Evolutionary conservation across 2,113 vertebrate genomes (phyloP).

Genomic region (Panurus biarmicus): DNA sequence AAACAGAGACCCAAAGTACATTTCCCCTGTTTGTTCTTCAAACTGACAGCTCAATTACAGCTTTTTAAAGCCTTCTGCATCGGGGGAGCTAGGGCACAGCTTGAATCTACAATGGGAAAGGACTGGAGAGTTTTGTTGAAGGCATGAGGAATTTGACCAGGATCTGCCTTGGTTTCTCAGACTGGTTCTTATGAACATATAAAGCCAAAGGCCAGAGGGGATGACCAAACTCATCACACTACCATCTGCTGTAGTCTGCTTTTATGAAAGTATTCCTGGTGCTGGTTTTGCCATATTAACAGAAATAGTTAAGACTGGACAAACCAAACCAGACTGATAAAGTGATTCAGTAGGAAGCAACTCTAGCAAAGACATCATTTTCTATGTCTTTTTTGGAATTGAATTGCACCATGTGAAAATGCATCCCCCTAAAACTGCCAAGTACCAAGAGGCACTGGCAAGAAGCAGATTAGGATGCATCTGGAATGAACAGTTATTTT

Average conservation of each 20-base stretch:
- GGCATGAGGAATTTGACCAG: background rate
- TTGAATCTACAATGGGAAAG: background rate
- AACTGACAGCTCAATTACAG: constrained; percentile 16
- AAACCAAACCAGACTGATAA: background rate
- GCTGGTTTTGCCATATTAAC: background rate
- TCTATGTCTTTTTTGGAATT: background rate
- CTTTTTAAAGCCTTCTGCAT: background rate
- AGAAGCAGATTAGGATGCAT: background rate
- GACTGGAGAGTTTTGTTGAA: background rate
- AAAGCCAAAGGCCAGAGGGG: background rate
- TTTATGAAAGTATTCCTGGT: background rate
- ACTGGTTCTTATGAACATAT: accelerated
- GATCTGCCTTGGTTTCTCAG: background rate
- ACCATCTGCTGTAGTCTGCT: background rate
- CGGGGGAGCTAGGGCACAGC: background rate
- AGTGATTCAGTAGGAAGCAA: background rate
- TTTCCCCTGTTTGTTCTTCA: constrained; percentile 20
- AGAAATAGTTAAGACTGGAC: background rate
- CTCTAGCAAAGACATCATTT: background rate
- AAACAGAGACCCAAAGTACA: background rate
- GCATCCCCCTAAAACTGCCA: background rate
- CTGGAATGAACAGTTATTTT: background rate
- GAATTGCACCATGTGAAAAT: background rate
- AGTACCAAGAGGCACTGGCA: background rate
- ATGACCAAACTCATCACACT: background rate